These are phyloP conservation scores for Proisotoma minuta DNA, from an alignment of 2,888 invertebrate genomes.

Conservation along the genomic window DNA sequence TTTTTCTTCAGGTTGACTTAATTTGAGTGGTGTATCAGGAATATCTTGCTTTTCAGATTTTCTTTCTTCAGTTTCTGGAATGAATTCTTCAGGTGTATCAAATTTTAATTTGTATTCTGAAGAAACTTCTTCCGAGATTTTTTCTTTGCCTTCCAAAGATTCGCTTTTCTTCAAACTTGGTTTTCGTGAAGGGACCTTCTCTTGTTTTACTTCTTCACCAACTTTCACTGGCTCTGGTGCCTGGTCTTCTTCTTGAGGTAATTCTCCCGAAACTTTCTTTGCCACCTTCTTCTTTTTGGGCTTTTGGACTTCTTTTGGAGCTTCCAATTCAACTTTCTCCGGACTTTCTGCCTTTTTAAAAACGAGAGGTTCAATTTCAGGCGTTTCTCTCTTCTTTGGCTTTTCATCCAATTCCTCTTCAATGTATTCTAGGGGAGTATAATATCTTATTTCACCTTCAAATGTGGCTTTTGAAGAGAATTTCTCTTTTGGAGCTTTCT, in stretches of 20 bases:
- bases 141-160: neutral
- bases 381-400: neutral
- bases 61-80: neutral
- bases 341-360: conserved; percentile 12
- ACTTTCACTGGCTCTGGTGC: neutral
- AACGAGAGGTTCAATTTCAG: conserved; percentile 9
- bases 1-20: neutral
- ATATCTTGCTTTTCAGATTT: neutral
- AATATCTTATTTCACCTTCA: neutral
- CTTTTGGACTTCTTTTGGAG: conserved; percentile 36
- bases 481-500: conserved; percentile 2
- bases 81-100: conserved; percentile 1
- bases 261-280: neutral
- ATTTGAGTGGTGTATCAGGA: conserved; percentile 13
- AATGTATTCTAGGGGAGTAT: conserved; percentile 4
- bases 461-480: conserved; percentile 1
- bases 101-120: neutral
- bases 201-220: neutral
- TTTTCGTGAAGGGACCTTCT: neutral
- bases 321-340: conserved; percentile 37
- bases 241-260: neutral
- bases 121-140: neutral
- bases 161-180: neutral
- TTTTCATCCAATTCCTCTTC: conserved; percentile 15
- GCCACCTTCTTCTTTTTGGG: conserved; percentile 24